Conservation (phyloP, 2,888 invertebrate genomes). For the Drosophila kanekoi region DNA sequence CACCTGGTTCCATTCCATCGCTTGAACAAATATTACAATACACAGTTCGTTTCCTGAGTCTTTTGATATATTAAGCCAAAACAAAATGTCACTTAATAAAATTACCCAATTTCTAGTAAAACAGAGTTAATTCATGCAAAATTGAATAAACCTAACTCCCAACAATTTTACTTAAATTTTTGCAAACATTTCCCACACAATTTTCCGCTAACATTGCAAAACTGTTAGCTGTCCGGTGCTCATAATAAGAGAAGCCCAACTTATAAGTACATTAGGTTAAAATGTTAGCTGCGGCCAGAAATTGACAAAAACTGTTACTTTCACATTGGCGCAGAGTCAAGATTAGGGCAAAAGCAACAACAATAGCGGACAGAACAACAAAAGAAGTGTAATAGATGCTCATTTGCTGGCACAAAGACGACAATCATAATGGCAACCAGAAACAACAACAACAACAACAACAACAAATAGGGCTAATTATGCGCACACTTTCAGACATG, state of each 20-base stretch:
- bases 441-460: conserved; percentile 32
- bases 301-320: conserved; percentile 69
- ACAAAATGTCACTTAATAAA: background rate
- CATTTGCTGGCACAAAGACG: conserved; percentile 64
- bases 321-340: conserved; percentile 63
- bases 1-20: too few relatives aligned
- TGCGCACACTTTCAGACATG: conserved; percentile 70
- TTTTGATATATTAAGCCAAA: conserved; percentile 8
- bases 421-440: conserved; percentile 38
- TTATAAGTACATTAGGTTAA: conserved; percentile 16
- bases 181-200: conserved; percentile 10
- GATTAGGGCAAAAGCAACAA: conserved; percentile 57
- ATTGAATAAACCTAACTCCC: conserved; percentile 4
- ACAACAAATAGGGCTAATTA: conserved; percentile 75
- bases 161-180: conserved; percentile 1
- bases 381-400: conserved; percentile 75
- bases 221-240: background rate
- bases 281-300: conserved; percentile 18
- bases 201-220: background rate
- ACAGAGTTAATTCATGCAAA: conserved; percentile 4
- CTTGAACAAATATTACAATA: too few relatives aligned
- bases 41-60: conserved; percentile 28
- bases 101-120: background rate
- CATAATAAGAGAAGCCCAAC: conserved; percentile 26
- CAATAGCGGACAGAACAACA: conserved; percentile 49